phyloP scores from a whole-genome alignment of 2,113 vertebrate genomes.

The Sitta europaea region DNA sequence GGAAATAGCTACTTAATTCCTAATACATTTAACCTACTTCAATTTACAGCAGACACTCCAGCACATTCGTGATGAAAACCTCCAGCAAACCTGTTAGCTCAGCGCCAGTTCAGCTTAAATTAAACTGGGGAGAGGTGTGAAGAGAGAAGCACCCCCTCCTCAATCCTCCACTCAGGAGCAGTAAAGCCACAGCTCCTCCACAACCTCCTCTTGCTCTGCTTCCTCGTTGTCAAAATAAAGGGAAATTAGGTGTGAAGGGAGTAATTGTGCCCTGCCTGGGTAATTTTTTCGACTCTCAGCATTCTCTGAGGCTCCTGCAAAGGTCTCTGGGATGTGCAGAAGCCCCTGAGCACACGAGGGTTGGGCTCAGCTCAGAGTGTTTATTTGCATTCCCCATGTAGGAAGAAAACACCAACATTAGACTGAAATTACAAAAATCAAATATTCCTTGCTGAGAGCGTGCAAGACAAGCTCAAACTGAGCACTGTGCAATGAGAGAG shows the following conservation, averaged over 20 bases:
- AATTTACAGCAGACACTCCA: background rate
- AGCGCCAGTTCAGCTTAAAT: background rate
- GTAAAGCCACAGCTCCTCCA: background rate
- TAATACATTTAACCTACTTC: background rate
- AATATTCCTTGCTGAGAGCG: background rate
- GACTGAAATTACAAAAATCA: background rate
- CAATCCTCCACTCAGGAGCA: background rate
- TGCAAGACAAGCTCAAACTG: background rate
- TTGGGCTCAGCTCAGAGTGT: background rate
- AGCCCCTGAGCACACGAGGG: background rate
- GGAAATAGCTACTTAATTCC: background rate
- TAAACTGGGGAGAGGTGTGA: background rate
- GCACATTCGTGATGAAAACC: background rate
- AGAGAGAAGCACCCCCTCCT: background rate
- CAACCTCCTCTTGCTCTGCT: background rate
- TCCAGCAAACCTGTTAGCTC: background rate
- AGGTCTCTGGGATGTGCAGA: background rate
- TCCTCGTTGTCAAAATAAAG: slow-evolving; percentile 1
- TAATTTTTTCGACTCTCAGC: too few relatives aligned
- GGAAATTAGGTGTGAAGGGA: background rate
- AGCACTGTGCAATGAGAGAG: background rate
- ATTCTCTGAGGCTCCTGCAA: background rate
- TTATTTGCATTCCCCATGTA: background rate
- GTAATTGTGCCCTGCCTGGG: background rate
- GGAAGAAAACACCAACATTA: background rate